A percentile compares a stretch with the other conserved stretches of the same genome.
Conservation (phyloP, 2,888 invertebrate species). For the Prosapia bicincta region DNA sequence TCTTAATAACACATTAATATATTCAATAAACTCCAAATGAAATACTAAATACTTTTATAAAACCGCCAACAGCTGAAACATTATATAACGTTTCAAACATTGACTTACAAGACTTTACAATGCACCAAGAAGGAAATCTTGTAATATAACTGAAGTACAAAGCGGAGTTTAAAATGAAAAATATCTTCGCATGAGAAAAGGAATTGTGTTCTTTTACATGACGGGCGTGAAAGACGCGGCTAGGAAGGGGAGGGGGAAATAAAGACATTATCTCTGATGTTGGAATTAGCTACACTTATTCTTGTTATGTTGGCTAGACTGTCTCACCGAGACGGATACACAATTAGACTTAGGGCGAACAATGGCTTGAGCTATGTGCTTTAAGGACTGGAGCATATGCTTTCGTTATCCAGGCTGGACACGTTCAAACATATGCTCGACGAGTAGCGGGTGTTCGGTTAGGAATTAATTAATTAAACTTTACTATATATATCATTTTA, state of each 20-base stretch:
- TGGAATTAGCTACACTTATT: not conserved
- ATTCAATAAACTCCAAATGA: too few relatives aligned
- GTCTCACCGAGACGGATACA: not conserved
- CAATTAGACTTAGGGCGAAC: not conserved
- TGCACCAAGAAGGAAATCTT: not conserved
- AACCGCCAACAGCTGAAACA: not conserved
- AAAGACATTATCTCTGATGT: not conserved
- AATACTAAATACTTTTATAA: too few relatives aligned
- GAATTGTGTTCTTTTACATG: not conserved
- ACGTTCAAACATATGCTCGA: too few relatives aligned
- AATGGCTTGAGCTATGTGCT: not conserved
- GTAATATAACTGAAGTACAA: not conserved
- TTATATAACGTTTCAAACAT: too few relatives aligned
- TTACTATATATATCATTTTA: too few relatives aligned
- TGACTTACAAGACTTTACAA: too few relatives aligned
- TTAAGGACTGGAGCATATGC: not conserved
- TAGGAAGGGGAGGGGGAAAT: not conserved
- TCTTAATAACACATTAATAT: too few relatives aligned
- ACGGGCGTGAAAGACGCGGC: not conserved
- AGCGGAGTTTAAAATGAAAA: not conserved
- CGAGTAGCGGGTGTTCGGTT: too few relatives aligned
- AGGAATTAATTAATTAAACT: too few relatives aligned
- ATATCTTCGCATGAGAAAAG: not conserved
- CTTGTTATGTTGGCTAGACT: not conserved
- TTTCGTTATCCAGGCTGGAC: too few relatives aligned